These are phyloP conservation scores for Crotalus tigris DNA, from an alignment of 2,113 vertebrate species.

Conservation along the genomic window DNA sequence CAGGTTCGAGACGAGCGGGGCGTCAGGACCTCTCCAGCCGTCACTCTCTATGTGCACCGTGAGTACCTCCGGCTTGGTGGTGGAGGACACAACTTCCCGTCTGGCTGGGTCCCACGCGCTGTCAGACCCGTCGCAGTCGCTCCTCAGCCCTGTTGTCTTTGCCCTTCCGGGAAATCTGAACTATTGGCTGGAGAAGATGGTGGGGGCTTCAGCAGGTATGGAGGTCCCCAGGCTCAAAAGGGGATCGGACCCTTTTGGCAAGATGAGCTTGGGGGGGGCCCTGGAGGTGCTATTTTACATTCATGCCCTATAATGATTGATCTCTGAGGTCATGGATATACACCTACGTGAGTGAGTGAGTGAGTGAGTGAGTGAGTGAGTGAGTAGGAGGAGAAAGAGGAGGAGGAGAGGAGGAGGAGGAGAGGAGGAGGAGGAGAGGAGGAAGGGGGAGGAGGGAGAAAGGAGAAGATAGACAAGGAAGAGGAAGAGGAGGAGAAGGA, in stretches of 20 bases:
- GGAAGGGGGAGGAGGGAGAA: too few relatives aligned
- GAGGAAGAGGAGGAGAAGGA: too few relatives aligned
- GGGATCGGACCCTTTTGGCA: background rate
- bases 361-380: background rate
- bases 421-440: too few relatives aligned
- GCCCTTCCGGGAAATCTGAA: background rate
- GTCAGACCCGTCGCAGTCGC: background rate
- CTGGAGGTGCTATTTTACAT: background rate
- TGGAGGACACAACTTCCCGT: background rate
- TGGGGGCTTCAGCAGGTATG: background rate
- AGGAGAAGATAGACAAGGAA: too few relatives aligned
- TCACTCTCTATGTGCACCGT: constrained; percentile 60
- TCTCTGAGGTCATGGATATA: background rate
- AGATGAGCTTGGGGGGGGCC: background rate
- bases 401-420: too few relatives aligned
- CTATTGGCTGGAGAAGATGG: background rate
- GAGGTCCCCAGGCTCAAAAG: background rate
- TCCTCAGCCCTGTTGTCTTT: background rate
- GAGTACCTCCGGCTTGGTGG: constrained; percentile 38
- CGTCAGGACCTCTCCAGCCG: constrained; percentile 40
- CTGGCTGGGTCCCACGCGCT: background rate
- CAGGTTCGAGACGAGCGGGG: constrained; percentile 29
- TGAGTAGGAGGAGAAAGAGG: background rate
- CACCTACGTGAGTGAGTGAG: background rate
- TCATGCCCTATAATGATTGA: too few relatives aligned